Percentiles rank a stretch among this genome's conserved stretches.
These are phyloP conservation scores for Chionodraco myersi DNA, from an alignment of 2,113 vertebrate species.

Conservation along the genomic window DNA sequence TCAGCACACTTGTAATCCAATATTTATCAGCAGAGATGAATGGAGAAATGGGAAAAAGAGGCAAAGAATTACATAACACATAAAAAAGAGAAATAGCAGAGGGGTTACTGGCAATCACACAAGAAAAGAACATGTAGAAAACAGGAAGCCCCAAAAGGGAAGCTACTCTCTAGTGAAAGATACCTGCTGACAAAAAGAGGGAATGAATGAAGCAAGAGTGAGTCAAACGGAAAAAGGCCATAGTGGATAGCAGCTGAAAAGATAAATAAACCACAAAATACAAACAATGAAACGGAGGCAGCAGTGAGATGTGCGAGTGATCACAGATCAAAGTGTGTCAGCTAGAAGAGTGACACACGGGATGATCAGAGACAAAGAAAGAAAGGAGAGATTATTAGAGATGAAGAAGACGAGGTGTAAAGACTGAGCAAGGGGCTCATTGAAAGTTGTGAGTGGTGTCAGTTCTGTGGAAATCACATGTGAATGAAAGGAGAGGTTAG, in stretches of 20 bases:
- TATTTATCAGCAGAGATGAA: slow-evolving; percentile 59
- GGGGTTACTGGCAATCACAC: not conserved
- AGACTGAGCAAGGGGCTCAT: slow-evolving; percentile 18
- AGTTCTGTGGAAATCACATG: slow-evolving; percentile 29
- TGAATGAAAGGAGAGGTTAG: slow-evolving; percentile 1
- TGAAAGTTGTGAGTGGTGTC: slow-evolving; percentile 40
- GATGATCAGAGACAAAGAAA: slow-evolving; percentile 13
- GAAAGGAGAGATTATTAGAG: slow-evolving; percentile 18
- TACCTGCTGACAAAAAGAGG: not conserved
- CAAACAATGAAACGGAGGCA: not conserved
- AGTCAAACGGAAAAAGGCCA: slow-evolving; percentile 11
- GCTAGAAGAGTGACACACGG: slow-evolving; percentile 27
- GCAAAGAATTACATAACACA: slow-evolving; percentile 25
- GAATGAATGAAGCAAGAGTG: slow-evolving; percentile 17
- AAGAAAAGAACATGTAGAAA: slow-evolving; percentile 5
- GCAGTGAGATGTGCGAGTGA: not conserved
- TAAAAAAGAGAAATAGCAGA: slow-evolving; percentile 10
- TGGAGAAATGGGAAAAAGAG: slow-evolving; percentile 11
- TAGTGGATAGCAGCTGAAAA: slow-evolving; percentile 6
- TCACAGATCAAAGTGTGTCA: slow-evolving; percentile 19
- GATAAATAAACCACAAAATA: slow-evolving; percentile 6
- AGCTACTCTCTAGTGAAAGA: slow-evolving; percentile 2
- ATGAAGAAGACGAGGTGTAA: slow-evolving; percentile 1
- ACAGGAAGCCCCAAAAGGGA: slow-evolving; percentile 17
- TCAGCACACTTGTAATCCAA: slow-evolving; percentile 55